Base-by-base conservation (phyloP, 2,113 vertebrate genomes). In the Chaetorhynchus papuensis region DNA sequence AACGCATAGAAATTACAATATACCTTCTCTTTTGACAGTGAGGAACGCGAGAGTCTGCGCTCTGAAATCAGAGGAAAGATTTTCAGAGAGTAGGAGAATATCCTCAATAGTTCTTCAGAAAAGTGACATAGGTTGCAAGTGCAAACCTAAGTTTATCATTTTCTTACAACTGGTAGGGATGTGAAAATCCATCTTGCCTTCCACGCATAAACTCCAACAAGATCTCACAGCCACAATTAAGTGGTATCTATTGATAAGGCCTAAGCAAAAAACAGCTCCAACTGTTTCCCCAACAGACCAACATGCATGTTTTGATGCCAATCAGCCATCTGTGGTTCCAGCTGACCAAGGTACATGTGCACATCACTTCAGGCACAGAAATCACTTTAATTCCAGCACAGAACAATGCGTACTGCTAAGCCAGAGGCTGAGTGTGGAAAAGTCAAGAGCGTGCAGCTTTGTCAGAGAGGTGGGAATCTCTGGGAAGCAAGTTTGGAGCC, bases 271-370 rank as follows among this genome's bases (percentile, higher is more conserved):
- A 39, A 63, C 17, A 37, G 10, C 64, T 65, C 10, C 0, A 66
- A 0, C 7, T 57, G 45, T 54, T 83, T 70, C 27, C 23, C 31
- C 21, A 8, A 41, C 28, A 50, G 76, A 21, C 11, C 37, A 57
- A 49, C 33, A 15, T 1, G 1, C 2, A 2, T 0, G 0, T 61
- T 83, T 54, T 3, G 1, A 21, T 60, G 61, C 44, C 52, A 41
- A 0, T 76, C 35, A 28, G 61, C 44, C 45, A 24, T 49, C 59
- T 39, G 19, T 27, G 27, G 68, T 39, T 65, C 14, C 0, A 1
- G 31, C 17, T 68, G 45, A 30, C n/a, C 39, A 15, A 44, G 41
- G 31, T 39, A 20, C 10, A 14, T 0, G 15, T 24, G 13, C 23
- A 28, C 7, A 2, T 35, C 52, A 52, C 33, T 66, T 68, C 53